Evolutionary conservation across 30 jellyfish, hydroid and myxozoan species (phyloP), one percentile per base, ranked within the genome.

Genomic region (Cassiopea xamachana): DNA sequence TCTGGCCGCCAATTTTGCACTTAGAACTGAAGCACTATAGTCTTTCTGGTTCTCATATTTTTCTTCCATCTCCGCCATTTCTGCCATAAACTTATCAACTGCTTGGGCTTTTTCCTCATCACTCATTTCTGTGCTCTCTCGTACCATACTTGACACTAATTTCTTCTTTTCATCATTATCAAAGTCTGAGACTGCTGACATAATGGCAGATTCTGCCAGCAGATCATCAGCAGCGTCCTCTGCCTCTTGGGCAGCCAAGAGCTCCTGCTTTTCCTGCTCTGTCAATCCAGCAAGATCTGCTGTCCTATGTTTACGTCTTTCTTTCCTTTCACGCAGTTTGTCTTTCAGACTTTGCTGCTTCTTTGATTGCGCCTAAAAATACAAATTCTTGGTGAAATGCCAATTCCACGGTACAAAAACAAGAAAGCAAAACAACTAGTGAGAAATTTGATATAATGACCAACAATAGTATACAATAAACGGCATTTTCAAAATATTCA

Each of bases 1-100:
- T 73, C 93, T 83, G 7, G 99, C 99, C 60, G 94, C 98, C 74
- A 95, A 68, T 75, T 91, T 95, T 1, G 99, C 99, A 1, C 75
- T 75, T 16, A 95, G 90, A 77, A 95, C 84, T 60, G 99, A 98
- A 4, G 49, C n/a, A 55, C 89, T 86, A 73, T 95, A 95, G 45
- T 91, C 99, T 17, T 87, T 90, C 80, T 79, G 89, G 16, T 77
- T 90, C 17, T 81, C 68, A 75, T 83, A 86, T 58, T 84, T 83
- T 79, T 91, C 98, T 12, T 89, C 94, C 79, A 86, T 64, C 47
- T 92, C 93, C 9, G 68, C 49, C 39, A 88, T 95, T 43, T 91
- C 94, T 1, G 91, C 91, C 47, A 95, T 2, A 18, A 91, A 91
- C 69, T 81, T 74, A 70, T 88, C 96, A 2, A 88, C 81, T 68